phyloP scores from a whole-genome alignment of 1,140 invertebrate genomes.

The Mya arenaria region DNA sequence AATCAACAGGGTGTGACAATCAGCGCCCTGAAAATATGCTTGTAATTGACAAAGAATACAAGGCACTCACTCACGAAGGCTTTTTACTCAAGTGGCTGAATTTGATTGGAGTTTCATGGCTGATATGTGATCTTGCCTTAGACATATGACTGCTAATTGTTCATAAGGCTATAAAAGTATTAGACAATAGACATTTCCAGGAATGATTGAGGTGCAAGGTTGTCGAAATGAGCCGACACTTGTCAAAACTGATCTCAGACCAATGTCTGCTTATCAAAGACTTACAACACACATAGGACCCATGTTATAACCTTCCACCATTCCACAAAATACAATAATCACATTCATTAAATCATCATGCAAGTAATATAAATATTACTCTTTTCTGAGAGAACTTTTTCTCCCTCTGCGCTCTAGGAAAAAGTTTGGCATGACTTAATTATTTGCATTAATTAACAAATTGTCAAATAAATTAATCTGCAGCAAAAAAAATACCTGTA shows the following conservation, averaged over 20 bases:
- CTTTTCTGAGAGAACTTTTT: no score
- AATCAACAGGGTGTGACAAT: slow-evolving; percentile 36
- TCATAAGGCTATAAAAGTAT: background rate
- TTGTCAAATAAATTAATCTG: no score
- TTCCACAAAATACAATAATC: no score
- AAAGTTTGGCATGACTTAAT: no score
- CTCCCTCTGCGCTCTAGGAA: no score
- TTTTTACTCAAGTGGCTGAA: background rate
- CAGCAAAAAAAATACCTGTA: no score
- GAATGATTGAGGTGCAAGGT: background rate
- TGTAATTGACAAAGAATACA: slow-evolving; percentile 50
- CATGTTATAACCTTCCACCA: no score
- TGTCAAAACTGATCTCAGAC: slow-evolving; percentile 51
- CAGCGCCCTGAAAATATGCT: slow-evolving; percentile 46
- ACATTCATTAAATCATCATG: no score
- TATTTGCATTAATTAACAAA: no score
- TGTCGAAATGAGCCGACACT: background rate
- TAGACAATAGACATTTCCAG: background rate
- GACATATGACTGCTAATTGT: background rate
- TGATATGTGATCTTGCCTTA: slow-evolving; percentile 5
- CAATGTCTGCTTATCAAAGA: slow-evolving; percentile 25
- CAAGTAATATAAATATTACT: no score
- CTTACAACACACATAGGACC: slow-evolving; percentile 25
- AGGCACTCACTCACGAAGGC: slow-evolving; percentile 27
- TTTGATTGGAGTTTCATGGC: slow-evolving; percentile 50